Evolutionary conservation across 2,888 invertebrate species (phyloP), one percentile per base, ranked within the genome.

Genomic region (Anarsia innoxiella): DNA sequence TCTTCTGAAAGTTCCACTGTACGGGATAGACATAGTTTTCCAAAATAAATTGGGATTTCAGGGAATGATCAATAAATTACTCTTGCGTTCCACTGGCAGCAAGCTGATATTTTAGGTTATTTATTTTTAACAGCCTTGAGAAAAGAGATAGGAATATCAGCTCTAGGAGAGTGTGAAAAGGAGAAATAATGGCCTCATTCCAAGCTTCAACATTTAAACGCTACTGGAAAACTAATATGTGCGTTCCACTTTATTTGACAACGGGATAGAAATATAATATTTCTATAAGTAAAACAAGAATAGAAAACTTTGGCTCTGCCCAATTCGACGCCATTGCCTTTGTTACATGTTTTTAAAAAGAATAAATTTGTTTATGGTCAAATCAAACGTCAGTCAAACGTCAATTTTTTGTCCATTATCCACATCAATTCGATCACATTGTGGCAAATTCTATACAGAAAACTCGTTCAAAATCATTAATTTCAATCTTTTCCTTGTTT

Each of bases 1-100:
- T 53, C 90, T 87, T 47, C 76, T 73, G 45, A 90, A 64, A 27
- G 88, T 82, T 38, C 94, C 93, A 73, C 90, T 91, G 54, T 86
- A 89, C 40, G 89, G 87, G 66, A 94, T 88, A 50, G 94, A 92
- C 94, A 94, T 93, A 72, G 66, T 86, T 56, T 44, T 54, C 51
- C 36, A 41, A 19, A 25, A 13, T 12, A 28, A 32, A 30, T 46
- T 40, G 14, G 35, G 35, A 45, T 53, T 41, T 46, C 49, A 39
- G 51, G 40, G 38, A 50, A 51, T 47, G 49, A 55, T 55, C 55
- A 51, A 51, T 53, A 56, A 34, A 41, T 36, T 13, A 16, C 34
- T 10, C 28, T 12, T 16, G 30, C 11, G 31, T 39, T 34, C 30
- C 13, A 35, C 4, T 6, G n/a, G n/a, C n/a, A n/a, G n/a, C n/a